phyloP scores from a whole-genome alignment of 2,797 vertebrate genomes.

The Margarornis squamiger region DNA sequence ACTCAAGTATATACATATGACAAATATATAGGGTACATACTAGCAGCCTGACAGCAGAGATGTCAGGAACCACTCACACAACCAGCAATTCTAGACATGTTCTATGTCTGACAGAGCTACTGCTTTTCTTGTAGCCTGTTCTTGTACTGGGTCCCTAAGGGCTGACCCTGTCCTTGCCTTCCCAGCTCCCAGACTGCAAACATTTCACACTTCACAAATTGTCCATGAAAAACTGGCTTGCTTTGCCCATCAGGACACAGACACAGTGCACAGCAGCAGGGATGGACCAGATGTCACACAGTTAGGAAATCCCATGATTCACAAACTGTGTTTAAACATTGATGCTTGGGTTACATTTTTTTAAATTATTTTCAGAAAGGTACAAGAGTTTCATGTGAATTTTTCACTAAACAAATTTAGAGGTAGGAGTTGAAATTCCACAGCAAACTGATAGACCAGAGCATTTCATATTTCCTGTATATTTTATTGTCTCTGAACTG shows the following conservation, averaged over 20 bases:
- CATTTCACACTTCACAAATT: fast-evolving
- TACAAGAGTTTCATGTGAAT: neutral
- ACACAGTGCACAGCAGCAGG: neutral
- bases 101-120: fast-evolving
- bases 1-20: neutral
- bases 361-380: neutral
- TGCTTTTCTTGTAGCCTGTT: neutral
- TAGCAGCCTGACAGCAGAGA: slow-evolving; percentile 1
- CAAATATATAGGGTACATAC: neutral
- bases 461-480: neutral
- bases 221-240: neutral
- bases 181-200: fast-evolving
- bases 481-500: neutral
- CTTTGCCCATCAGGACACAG: neutral
- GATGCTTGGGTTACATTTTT: neutral
- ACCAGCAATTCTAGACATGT: neutral
- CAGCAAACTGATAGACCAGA: fast-evolving
- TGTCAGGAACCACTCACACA: neutral
- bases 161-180: neutral
- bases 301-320: neutral
- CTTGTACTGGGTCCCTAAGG: neutral
- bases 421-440: neutral
- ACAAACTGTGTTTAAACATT: neutral
- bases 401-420: neutral
- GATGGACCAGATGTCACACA: neutral